Evolutionary conservation across 2,888 invertebrate species (phyloP).

Genomic region (Steinernema carpocapsae): DNA sequence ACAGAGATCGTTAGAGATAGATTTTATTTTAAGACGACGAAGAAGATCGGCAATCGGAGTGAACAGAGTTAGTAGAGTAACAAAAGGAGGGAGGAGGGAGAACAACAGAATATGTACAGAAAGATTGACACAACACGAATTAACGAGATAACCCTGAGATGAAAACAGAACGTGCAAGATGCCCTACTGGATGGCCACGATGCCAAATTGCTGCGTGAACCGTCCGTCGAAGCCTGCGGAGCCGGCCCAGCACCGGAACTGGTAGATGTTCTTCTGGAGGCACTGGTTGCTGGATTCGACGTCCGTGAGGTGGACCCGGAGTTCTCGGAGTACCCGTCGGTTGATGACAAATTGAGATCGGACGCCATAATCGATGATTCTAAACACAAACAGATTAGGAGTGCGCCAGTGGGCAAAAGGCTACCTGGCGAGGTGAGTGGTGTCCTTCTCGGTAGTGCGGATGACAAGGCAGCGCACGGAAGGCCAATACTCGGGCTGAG

Average conservation of each 20-base stretch:
- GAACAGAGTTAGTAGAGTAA: neutral
- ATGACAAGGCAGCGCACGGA: constrained; percentile 55
- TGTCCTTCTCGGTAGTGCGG: constrained; percentile 58
- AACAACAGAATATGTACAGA: constrained; percentile 23
- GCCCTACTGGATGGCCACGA: constrained; percentile 30
- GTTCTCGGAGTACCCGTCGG: constrained; percentile 52
- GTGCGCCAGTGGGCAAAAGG: neutral
- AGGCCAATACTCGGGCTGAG: constrained; percentile 57
- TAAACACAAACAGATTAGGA: constrained; percentile 40
- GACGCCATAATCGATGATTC: constrained; percentile 67
- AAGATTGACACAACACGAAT: constrained; percentile 25
- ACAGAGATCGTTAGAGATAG: neutral
- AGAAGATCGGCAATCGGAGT: constrained; percentile 1
- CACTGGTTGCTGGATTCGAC: constrained; percentile 38
- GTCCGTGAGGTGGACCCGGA: constrained; percentile 57
- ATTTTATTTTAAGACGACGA: neutral
- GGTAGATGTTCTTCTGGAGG: constrained; percentile 45
- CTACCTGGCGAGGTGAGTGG: constrained; percentile 59
- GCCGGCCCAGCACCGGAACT: constrained; percentile 67
- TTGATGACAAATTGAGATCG: constrained; percentile 59
- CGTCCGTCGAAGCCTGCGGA: constrained; percentile 68
- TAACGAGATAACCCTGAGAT: neutral
- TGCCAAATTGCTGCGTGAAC: constrained; percentile 53
- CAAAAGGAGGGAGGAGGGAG: neutral
- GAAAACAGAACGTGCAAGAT: neutral